phyloP scores from a whole-genome alignment of 2,888 invertebrate species.

The Tricholauxania praeusta region DNA sequence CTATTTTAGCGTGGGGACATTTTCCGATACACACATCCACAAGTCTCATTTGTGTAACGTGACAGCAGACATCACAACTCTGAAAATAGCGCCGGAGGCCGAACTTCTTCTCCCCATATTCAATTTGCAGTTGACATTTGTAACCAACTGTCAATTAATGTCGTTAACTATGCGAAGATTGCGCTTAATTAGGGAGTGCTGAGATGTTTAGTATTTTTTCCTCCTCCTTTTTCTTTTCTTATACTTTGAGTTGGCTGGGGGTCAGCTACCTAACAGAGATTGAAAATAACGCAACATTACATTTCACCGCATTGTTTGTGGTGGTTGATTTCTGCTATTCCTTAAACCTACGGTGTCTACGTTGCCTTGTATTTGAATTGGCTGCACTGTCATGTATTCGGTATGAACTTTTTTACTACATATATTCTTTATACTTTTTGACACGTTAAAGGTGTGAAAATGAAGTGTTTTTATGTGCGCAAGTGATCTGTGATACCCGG shows the following conservation, averaged over 20 bases:
- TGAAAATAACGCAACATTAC: neutral
- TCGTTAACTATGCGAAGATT: constrained; percentile 56
- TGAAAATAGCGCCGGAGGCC: too few species aligned
- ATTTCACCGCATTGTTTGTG: neutral
- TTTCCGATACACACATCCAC: too few species aligned
- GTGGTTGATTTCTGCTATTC: too few species aligned
- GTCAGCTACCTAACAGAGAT: neutral
- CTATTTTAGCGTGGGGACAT: too few species aligned
- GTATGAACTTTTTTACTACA: neutral
- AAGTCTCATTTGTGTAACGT: too few species aligned
- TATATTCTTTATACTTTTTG: neutral
- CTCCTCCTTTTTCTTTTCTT: too few species aligned
- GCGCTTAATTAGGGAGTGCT: constrained; percentile 57
- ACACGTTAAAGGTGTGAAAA: constrained; percentile 1
- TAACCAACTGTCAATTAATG: constrained; percentile 64
- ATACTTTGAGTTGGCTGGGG: neutral
- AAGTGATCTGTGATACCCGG: neutral
- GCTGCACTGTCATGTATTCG: neutral
- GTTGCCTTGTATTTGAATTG: too few species aligned
- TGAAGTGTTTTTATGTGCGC: constrained; percentile 4
- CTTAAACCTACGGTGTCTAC: too few species aligned
- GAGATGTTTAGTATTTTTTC: neutral
- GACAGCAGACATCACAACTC: too few species aligned
- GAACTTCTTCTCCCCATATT: too few species aligned
- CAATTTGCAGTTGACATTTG: constrained; percentile 53